Evolutionary conservation across 1,140 invertebrate species (phyloP).

Genomic region (Drosophila sechellia): DNA sequence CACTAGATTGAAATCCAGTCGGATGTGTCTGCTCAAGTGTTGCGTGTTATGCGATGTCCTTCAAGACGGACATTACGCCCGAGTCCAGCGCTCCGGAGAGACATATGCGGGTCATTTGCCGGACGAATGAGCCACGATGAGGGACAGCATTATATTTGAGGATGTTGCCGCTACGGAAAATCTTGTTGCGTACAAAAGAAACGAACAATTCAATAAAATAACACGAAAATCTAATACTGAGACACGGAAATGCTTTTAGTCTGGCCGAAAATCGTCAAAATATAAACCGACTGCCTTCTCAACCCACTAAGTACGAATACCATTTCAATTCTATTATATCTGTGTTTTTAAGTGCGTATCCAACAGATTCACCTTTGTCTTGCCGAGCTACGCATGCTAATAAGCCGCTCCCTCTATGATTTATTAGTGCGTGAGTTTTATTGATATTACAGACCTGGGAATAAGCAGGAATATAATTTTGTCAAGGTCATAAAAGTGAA

Average conservation of each 20-base stretch:
- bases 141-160: conserved; percentile 41
- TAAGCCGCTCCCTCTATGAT: conserved; percentile 27
- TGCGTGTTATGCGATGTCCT: conserved; percentile 64
- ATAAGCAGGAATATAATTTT: conserved; percentile 65
- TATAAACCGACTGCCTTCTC: conserved; percentile 12
- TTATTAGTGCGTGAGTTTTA: conserved; percentile 37
- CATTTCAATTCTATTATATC: conserved; percentile 14
- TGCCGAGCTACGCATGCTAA: conserved; percentile 18
- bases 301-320: not conserved
- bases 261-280: conserved; percentile 37
- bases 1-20: conserved; percentile 71
- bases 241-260: conserved; percentile 78
- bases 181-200: conserved; percentile 32
- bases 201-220: conserved; percentile 65
- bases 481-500: conserved; percentile 63
- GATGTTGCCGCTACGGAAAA: conserved; percentile 13
- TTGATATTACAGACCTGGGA: conserved; percentile 48
- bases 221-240: conserved; percentile 61
- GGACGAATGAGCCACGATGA: conserved; percentile 41
- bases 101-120: conserved; percentile 74
- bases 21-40: conserved; percentile 74
- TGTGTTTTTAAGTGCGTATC: conserved; percentile 7
- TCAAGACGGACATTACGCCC: conserved; percentile 33
- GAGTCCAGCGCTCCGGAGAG: conserved; percentile 15
- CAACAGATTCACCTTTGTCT: conserved; percentile 22